Conservation (phyloP, 2,797 vertebrate species). For the Geotrypetes seraphini region DNA sequence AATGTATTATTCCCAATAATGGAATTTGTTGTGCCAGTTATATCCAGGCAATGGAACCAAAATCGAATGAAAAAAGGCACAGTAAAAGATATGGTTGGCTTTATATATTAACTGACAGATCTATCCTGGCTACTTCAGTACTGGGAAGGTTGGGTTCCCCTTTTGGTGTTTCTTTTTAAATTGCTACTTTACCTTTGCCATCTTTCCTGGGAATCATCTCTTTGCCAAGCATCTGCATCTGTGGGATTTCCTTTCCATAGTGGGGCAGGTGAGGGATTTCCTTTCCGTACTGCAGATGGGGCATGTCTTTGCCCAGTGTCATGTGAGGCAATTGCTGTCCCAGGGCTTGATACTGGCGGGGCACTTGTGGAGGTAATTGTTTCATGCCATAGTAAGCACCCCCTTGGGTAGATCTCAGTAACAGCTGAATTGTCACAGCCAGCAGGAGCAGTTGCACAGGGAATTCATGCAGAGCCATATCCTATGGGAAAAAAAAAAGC, state of each 20-base stretch:
- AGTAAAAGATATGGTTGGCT: background rate
- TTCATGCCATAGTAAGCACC: conserved; percentile 86
- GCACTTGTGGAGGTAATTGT: conserved; percentile 58
- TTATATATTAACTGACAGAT: too few relatives aligned
- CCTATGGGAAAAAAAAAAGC: conserved; percentile 23
- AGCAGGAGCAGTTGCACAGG: conserved; percentile 46
- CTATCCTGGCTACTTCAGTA: background rate
- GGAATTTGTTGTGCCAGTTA: too few relatives aligned
- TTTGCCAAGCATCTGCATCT: conserved; percentile 69
- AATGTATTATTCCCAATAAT: too few relatives aligned
- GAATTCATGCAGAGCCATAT: conserved; percentile 49
- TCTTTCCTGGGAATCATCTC: conserved; percentile 65
- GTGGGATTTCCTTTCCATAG: conserved; percentile 77
- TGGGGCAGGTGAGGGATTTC: conserved; percentile 66
- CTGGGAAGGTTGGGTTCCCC: too few relatives aligned
- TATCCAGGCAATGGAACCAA: too few relatives aligned
- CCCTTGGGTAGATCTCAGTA: conserved; percentile 49
- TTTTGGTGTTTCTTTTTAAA: too few relatives aligned
- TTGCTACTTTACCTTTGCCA: conserved; percentile 80
- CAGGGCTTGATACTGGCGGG: conserved; percentile 68
- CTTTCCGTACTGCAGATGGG: conserved; percentile 79
- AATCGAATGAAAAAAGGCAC: too few relatives aligned
- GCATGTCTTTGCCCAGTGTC: conserved; percentile 77
- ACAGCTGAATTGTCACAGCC: conserved; percentile 51
- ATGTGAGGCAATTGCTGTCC: conserved; percentile 83